phyloP scores from a whole-genome alignment of 2,888 invertebrate species.

The Diabrotica balteata region DNA sequence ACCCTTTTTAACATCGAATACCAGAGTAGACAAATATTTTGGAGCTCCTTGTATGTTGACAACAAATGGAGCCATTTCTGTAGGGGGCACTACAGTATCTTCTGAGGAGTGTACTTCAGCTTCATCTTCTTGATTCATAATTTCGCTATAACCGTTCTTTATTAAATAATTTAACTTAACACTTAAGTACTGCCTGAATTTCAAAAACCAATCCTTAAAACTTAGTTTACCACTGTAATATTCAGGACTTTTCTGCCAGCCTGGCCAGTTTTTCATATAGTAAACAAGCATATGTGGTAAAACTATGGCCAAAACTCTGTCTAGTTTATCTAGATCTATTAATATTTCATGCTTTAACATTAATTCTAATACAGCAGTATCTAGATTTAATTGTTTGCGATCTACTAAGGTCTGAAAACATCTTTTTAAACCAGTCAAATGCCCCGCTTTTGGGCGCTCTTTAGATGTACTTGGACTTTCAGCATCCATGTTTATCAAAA shows the following conservation, averaged over 20 bases:
- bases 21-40: conserved; percentile 36
- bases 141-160: conserved; percentile 37
- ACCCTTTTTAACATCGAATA: conserved; percentile 38
- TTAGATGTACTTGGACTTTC: too few species aligned
- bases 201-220: conserved; percentile 44
- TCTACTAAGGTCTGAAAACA: conserved; percentile 45
- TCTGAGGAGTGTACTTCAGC: conserved; percentile 32
- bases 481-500: too few species aligned
- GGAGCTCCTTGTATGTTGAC: conserved; percentile 39
- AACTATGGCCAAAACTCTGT: conserved; percentile 32
- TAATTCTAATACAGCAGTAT: conserved; percentile 40
- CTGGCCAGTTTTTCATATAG: conserved; percentile 46
- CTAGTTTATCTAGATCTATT: conserved; percentile 36
- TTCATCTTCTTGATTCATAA: conserved; percentile 17
- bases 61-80: conserved; percentile 40
- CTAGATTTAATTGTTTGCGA: conserved; percentile 44
- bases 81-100: conserved; percentile 39
- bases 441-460: conserved; percentile 11
- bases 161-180: conserved; percentile 40
- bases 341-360: conserved; percentile 43
- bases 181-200: conserved; percentile 43
- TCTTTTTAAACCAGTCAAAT: conserved; percentile 37
- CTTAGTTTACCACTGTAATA: conserved; percentile 43
- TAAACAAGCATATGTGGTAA: conserved; percentile 42
- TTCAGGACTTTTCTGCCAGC: conserved; percentile 45